Conservation (phyloP, 2,113 vertebrate genomes). For the Gymnorhina tibicen region DNA sequence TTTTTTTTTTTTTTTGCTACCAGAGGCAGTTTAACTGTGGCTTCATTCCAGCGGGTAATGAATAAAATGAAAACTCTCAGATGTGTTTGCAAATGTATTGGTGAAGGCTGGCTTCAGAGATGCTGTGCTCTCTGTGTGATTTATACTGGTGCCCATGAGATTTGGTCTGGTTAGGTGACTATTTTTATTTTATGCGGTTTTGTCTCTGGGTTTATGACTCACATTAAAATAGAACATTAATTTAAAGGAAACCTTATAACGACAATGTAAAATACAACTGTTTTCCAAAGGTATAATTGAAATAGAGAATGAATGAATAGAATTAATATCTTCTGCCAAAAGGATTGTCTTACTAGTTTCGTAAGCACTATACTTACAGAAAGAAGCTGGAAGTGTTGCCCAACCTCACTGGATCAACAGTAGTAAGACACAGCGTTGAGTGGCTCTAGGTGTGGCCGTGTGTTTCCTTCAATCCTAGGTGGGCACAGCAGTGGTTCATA, state of each 20-base stretch:
- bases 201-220: background rate
- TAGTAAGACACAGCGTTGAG: accelerated
- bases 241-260: background rate
- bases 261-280: accelerated
- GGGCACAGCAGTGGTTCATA: accelerated
- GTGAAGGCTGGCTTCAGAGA: background rate
- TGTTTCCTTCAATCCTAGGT: background rate
- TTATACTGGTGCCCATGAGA: background rate
- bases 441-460: too few species aligned
- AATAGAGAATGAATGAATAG: background rate
- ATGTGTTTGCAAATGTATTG: background rate
- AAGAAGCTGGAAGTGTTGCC: background rate
- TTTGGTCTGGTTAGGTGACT: background rate
- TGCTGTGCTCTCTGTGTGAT: background rate
- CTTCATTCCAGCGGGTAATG: background rate
- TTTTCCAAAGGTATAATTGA: background rate
- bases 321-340: background rate
- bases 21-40: background rate
- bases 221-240: background rate
- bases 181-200: background rate
- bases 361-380: background rate
- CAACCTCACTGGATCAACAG: background rate
- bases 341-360: background rate
- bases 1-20: too few species aligned
- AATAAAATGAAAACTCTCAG: background rate